Evolutionary conservation across 2,888 invertebrate genomes (phyloP).

Genomic region (Drosophila melanosoma): DNA sequence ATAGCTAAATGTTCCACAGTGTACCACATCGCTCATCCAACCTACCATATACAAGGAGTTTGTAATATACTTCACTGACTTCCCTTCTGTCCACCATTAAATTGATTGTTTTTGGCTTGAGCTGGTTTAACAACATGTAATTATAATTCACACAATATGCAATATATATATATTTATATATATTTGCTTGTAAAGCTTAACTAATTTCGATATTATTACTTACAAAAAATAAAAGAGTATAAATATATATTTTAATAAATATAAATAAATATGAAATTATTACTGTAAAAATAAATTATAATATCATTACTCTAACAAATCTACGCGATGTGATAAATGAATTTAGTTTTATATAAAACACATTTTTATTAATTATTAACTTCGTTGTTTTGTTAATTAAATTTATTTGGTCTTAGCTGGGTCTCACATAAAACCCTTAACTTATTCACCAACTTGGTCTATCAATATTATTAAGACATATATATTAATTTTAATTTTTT

Average conservation of each 20-base stretch:
- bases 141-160: neutral
- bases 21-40: neutral
- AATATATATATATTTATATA: neutral
- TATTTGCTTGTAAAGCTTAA: no score
- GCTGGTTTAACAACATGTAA: neutral
- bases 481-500: no score
- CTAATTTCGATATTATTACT: no score
- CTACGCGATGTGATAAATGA: no score
- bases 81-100: neutral
- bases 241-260: neutral
- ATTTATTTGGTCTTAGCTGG: neutral
- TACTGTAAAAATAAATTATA: neutral
- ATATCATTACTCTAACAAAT: neutral
- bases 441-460: no score
- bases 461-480: no score
- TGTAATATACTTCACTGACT: neutral
- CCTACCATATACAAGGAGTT: neutral
- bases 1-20: neutral
- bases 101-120: neutral
- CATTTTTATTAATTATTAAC: neutral
- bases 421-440: no score
- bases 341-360: neutral
- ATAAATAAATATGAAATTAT: neutral
- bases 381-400: no score
- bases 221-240: no score